Evolutionary conservation across 2,888 invertebrate species (phyloP), one percentile per base, ranked within the genome.

Genomic region (Fissipunctia ypsillon): DNA sequence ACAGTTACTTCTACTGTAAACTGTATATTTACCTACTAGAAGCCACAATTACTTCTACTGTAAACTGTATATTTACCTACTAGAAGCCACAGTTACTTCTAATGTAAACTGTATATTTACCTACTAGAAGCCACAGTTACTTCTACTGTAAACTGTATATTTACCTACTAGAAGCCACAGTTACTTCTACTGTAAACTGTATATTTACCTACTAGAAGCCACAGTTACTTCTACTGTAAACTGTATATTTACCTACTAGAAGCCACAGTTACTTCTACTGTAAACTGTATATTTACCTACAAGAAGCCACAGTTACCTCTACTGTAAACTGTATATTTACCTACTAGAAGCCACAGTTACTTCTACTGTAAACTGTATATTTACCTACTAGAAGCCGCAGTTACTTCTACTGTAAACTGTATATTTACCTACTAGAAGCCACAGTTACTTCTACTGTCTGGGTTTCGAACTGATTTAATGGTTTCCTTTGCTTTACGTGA

Each of bases 401-500:
- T 71, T 48, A 59, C 14, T 50, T n/a, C n/a, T n/a, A n/a, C n/a
- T n/a, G 0, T 43, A 52, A 48, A 56, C 43, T 31, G 45, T 64
- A 1, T 63, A 35, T 57, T 52, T 45, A 60, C 9, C 22, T 43
- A 45, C 10, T 14, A 31, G 50, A 63, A 31, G 41, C n/a, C 61
- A 72, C 16, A 78, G 35, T 71, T 48, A 59, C 14, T 50, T 25
- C 14, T 25, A n/a, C 35, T 52, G 31, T 45, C 50, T 31, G n/a
- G 28, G 25, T 63, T 52, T 50, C 65, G 25, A n/a, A 54, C 45
- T 22, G 52, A 43, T 52, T 65, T 65, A 56, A 60, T 61, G 66
- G 19, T 61, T 63, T 75, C 56, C 45, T 74, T 67, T 63, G 22
- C 63, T 69, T 66, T 52, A 67, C 9, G 31, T 35, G 31, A 81